phyloP scores from a whole-genome alignment of 2,888 invertebrate species.

The Epistrophella euchroma region DNA sequence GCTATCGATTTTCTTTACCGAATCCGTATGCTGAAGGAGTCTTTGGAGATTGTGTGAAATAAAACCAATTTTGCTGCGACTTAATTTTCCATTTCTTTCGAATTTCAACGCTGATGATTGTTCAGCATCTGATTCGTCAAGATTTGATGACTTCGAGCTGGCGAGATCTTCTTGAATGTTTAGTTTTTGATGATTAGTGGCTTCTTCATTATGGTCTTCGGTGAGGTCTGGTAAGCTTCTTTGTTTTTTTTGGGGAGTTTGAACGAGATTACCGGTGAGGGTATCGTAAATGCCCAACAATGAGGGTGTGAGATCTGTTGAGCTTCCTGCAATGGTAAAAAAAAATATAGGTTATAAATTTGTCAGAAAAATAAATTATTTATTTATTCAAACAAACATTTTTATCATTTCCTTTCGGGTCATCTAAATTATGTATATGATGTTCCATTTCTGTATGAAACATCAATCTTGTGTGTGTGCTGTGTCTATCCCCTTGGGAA shows the following conservation, averaged over 20 bases:
- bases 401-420: not conserved
- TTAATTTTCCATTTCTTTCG: constrained; percentile 74
- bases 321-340: constrained; percentile 89
- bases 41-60: constrained; percentile 85
- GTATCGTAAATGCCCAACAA: constrained; percentile 95
- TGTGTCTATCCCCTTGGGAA: not conserved
- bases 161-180: constrained; percentile 60
- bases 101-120: not conserved
- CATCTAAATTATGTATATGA: not conserved
- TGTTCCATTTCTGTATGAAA: not conserved
- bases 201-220: constrained; percentile 38
- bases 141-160: constrained; percentile 51
- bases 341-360: not conserved
- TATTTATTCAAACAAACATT: not conserved
- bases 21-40: constrained; percentile 85
- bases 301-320: constrained; percentile 93
- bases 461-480: not conserved
- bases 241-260: constrained; percentile 44
- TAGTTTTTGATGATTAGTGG: constrained; percentile 34
- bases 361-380: not conserved
- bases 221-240: constrained; percentile 58
- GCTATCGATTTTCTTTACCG: constrained; percentile 81
- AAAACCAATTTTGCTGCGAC: constrained; percentile 81
- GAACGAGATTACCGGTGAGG: constrained; percentile 85
- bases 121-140: constrained; percentile 46